Percentiles rank a stretch among this genome's conserved stretches.
Evolutionary conservation across 92 coral and sea anemone genomes (phyloP).

Genomic region (Epizoanthus ramosus): DNA sequence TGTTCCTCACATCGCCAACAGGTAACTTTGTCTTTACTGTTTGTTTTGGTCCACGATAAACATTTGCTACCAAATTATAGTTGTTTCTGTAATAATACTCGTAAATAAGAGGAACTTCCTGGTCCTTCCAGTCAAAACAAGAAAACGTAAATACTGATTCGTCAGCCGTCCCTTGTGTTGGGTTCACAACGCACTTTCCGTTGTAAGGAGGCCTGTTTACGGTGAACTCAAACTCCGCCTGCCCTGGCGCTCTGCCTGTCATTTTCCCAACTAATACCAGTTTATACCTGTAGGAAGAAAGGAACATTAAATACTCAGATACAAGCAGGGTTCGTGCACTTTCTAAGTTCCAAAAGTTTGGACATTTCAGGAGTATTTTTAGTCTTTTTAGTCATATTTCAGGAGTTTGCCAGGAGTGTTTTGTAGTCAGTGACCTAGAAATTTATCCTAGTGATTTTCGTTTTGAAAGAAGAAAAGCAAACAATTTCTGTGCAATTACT

Average conservation of each 20-base stretch:
- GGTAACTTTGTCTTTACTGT: slow-evolving; percentile 10
- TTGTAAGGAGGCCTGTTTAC: slow-evolving; percentile 28
- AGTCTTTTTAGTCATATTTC: too few relatives aligned
- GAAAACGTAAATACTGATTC: slow-evolving; percentile 1
- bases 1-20: slow-evolving; percentile 5
- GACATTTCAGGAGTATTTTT: too few relatives aligned
- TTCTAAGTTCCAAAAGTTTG: too few relatives aligned
- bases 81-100: slow-evolving; percentile 20
- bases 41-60: slow-evolving; percentile 31
- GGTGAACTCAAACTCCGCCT: slow-evolving; percentile 6
- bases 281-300: not conserved
- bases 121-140: slow-evolving; percentile 30
- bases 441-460: too few relatives aligned
- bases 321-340: too few relatives aligned
- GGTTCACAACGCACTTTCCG: slow-evolving; percentile 8
- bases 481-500: too few relatives aligned
- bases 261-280: slow-evolving; percentile 10
- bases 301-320: not conserved
- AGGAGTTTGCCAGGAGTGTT: too few relatives aligned
- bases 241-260: slow-evolving; percentile 1
- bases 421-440: too few relatives aligned
- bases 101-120: slow-evolving; percentile 6
- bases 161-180: slow-evolving; percentile 21
- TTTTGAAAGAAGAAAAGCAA: too few relatives aligned
- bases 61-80: not conserved